These are phyloP conservation scores for Zaprionus ghesquierei DNA, from an alignment of 1,140 invertebrate genomes.

Conservation along the genomic window DNA sequence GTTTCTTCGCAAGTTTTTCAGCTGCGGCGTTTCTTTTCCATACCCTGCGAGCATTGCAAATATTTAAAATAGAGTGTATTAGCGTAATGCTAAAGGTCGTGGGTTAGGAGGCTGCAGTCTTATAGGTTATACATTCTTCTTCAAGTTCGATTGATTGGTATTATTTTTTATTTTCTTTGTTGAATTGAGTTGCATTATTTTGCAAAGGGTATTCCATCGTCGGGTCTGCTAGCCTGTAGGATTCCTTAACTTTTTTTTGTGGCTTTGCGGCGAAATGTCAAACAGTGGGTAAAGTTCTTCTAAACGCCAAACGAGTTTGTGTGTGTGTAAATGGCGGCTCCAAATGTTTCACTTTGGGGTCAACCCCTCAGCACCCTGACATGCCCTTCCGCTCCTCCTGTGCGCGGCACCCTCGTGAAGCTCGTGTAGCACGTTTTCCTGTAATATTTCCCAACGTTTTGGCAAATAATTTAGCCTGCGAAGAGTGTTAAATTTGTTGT, in stretches of 20 bases:
- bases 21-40: conserved; percentile 17
- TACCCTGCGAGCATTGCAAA: not conserved
- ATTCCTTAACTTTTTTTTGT: conserved; percentile 33
- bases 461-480: not conserved
- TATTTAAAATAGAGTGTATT: not conserved
- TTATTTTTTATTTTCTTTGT: no score
- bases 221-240: not conserved
- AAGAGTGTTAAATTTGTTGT: not conserved
- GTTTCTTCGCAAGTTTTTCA: conserved; percentile 55
- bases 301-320: conserved; percentile 43
- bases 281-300: conserved; percentile 72
- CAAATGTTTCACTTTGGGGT: conserved; percentile 27
- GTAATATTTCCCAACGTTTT: not conserved
- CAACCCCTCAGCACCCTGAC: no score
- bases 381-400: not conserved
- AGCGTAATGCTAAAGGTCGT: not conserved
- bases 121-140: no score
- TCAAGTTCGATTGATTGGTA: no score
- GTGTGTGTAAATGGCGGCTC: conserved; percentile 64
- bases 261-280: conserved; percentile 73
- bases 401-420: not conserved
- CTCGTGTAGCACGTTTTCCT: not conserved
- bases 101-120: no score
- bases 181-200: no score
- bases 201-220: not conserved